Evolutionary conservation across 2,797 vertebrate genomes (phyloP), one percentile per base, ranked within the genome.

Genomic region (Sebastes jordani): DNA sequence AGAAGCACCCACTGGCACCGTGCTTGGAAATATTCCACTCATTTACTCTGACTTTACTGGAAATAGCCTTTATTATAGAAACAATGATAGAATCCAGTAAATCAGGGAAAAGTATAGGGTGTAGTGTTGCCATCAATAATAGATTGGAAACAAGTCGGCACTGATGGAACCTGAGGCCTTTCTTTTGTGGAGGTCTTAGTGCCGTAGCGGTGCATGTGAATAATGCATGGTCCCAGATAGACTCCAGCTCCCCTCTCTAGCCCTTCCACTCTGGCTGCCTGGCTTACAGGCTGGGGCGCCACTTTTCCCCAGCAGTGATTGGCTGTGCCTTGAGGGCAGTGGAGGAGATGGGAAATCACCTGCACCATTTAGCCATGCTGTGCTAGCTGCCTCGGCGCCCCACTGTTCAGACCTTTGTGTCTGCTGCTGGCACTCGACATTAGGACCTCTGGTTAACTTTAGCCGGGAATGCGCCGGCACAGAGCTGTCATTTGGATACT

Each of bases 111-210:
- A 94, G 93, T 94, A 94, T 93, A 92, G 92, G 92, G 93, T 94
- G 91, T 94, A 92, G 90, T 92, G 94, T 94, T 92, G 90, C 93
- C 93, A 95, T 95, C 94, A 95, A 95, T 96, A 95, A 96, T 96
- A 94, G 91, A 96, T 95, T 93, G 92, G 92, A 93, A 94, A 94
- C 91, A 93, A 95, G 94, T 94, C 90, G 86, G 90, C 92, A 77
- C 93, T 93, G 94, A 93, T 94, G 95, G 93, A 94, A 95, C 93
- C 89, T 81, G 84, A 94, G 93, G 92, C 92, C 92, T 89, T 91
- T 90, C 86, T 88, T 95, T 91, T 91, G 93, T 92, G 93, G 88
- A 93, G 92, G 92, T 94, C 94, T 93, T 92, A 92, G 92, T 91
- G 92, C 92, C 92, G 92, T 93, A 93, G 91, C 91, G 82, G 89